These are phyloP conservation scores for Apamea sordens DNA, from an alignment of 2,888 invertebrate species.

Conservation along the genomic window DNA sequence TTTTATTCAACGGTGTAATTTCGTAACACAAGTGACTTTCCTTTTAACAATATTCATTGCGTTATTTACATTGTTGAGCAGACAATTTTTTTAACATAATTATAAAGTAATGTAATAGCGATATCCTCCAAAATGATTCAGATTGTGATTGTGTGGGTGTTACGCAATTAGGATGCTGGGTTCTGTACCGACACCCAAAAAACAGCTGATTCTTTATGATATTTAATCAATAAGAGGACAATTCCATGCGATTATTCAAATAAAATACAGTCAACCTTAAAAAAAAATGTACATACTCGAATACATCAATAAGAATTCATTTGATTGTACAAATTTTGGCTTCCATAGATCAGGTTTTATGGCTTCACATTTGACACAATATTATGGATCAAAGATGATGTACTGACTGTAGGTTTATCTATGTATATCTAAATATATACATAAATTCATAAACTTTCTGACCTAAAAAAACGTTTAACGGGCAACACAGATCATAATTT, in stretches of 20 bases:
- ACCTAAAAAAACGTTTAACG: neutral
- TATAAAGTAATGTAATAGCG: too few relatives aligned
- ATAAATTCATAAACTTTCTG: neutral
- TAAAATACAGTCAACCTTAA: neutral
- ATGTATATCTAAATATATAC: neutral
- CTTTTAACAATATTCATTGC: neutral
- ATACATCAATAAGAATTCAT: neutral
- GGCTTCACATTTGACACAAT: neutral
- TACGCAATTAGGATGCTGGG: too few relatives aligned
- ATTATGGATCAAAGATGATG: neutral
- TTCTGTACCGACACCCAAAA: neutral
- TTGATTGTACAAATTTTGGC: neutral
- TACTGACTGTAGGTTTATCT: neutral
- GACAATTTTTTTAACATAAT: too few relatives aligned
- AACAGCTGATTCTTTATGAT: neutral
- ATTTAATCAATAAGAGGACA: neutral
- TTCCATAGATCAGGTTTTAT: neutral
- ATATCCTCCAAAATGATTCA: too few relatives aligned
- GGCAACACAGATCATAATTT: neutral
- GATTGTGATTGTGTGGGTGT: too few relatives aligned
- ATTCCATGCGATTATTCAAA: neutral
- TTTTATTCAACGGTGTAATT: neutral
- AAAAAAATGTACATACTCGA: neutral
- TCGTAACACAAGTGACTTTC: neutral
- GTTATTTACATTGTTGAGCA: too few relatives aligned